Base-by-base conservation (phyloP, 2,888 invertebrate genomes). In the Meteorus colon region DNA sequence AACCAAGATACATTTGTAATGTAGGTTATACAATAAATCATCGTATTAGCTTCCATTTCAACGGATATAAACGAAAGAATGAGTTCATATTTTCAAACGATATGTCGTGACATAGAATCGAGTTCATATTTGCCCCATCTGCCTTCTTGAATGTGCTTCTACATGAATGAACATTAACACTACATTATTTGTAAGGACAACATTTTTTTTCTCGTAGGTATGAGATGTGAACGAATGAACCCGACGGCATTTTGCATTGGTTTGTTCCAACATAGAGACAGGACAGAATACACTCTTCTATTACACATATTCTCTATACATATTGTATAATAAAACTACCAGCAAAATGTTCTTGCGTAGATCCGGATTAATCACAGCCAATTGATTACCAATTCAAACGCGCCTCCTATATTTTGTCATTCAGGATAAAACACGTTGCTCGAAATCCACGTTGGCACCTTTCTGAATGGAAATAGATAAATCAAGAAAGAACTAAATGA, bases 121-220 rank as follows among this genome's bases (percentile, higher is more conserved):
- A 89, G 88, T 88, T 84, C 86, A 88, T 88, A 88, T 88, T 88
- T 85, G 87, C 73, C 84, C 85, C 89, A 89, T 89, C 89, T 89
- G 89, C 86, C 87, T 84, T 74, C 82, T 82, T 78, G 75, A 78
- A 83, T 83, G 82, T 81, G 83, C 85, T 89, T 88, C 86, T 84
- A 83, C 88, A 85, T 86, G 86, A 86, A 70, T 83, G 86, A 80
- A 27, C 83, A 81, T 62, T 74, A 78, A 84, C 81, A 85, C 74
- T 79, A 78, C 81, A 78, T 79, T 78, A 79, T 79, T 77, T 78
- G 74, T 51, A 65, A 65, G 62, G 66, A 55, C 75, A 73, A 79
- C 70, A 66, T 73, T 65, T 65, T 68, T 72, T 79, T 75, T n/a
- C 14, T 48, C 14, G 4, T 4, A 4, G 48, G 55, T 19, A n/a